phyloP scores from a whole-genome alignment of 2,888 invertebrate species.

The Archips crataeganus region DNA sequence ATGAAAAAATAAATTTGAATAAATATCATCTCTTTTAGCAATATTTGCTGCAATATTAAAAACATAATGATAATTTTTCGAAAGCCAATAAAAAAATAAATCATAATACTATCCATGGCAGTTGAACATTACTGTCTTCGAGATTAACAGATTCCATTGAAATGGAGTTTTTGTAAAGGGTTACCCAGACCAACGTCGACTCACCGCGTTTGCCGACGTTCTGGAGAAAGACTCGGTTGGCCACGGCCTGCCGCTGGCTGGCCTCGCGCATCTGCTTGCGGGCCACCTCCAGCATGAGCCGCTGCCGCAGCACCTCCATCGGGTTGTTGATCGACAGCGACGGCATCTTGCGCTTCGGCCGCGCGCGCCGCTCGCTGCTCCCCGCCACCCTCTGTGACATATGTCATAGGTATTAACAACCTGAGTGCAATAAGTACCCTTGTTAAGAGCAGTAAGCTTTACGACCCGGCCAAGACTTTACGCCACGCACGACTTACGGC shows the following conservation, averaged over 20 bases:
- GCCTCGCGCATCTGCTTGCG: constrained; percentile 93
- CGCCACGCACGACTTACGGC: too few species aligned
- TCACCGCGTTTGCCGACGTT: constrained; percentile 91
- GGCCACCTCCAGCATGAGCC: constrained; percentile 92
- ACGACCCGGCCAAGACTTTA: not conserved
- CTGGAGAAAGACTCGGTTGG: constrained; percentile 91
- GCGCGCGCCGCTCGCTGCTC: constrained; percentile 66
- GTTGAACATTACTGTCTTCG: too few species aligned
- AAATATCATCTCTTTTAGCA: too few species aligned
- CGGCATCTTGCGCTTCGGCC: constrained; percentile 87
- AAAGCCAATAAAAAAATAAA: too few species aligned
- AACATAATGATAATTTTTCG: too few species aligned
- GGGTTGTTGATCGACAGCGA: constrained; percentile 95
- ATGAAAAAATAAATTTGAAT: too few species aligned
- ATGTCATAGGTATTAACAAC: not conserved
- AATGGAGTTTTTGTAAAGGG: too few species aligned
- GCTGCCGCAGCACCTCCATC: constrained; percentile 93
- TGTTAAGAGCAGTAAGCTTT: not conserved
- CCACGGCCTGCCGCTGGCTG: constrained; percentile 88
- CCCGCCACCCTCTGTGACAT: constrained; percentile 62
- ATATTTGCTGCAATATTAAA: too few species aligned
- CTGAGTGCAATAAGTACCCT: not conserved
- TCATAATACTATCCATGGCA: too few species aligned
- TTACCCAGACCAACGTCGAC: constrained; percentile 20
- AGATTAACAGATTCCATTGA: too few species aligned